These are phyloP conservation scores for Eurypyga helias DNA, from an alignment of 2,113 vertebrate species.

Conservation along the genomic window DNA sequence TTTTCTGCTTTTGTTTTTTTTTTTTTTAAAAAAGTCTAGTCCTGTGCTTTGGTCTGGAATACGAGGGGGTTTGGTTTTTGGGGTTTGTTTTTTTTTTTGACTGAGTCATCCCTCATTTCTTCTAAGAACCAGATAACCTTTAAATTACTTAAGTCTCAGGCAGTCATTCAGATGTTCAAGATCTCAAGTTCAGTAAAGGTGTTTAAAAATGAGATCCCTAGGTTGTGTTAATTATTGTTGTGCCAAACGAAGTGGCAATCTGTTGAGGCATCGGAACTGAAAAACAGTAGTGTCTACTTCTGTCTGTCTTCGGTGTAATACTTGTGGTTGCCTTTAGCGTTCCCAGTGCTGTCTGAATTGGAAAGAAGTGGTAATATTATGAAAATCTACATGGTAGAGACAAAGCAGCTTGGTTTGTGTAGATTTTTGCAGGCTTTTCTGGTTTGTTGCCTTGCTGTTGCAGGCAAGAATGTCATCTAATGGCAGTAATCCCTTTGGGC, in stretches of 20 bases:
- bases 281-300: background rate
- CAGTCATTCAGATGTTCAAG: background rate
- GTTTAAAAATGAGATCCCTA: background rate
- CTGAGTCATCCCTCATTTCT: background rate
- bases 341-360: background rate
- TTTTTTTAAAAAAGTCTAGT: background rate
- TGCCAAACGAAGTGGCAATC: background rate
- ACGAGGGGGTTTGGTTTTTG: rapidly evolving
- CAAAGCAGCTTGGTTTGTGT: background rate
- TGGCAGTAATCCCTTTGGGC: background rate
- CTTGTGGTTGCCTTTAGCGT: background rate
- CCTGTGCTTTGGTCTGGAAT: background rate
- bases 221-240: background rate
- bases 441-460: background rate
- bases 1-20: background rate
- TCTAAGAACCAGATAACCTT: background rate
- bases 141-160: background rate
- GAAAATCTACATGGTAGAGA: background rate
- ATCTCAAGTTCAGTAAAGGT: background rate
- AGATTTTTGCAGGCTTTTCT: background rate
- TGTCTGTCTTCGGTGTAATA: background rate
- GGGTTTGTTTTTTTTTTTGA: too few relatives aligned
- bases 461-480: background rate
- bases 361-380: background rate
- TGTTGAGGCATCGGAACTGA: background rate